These are phyloP conservation scores for Bettongia penicillata DNA, from an alignment of 2,113 vertebrate genomes.

Conservation along the genomic window DNA sequence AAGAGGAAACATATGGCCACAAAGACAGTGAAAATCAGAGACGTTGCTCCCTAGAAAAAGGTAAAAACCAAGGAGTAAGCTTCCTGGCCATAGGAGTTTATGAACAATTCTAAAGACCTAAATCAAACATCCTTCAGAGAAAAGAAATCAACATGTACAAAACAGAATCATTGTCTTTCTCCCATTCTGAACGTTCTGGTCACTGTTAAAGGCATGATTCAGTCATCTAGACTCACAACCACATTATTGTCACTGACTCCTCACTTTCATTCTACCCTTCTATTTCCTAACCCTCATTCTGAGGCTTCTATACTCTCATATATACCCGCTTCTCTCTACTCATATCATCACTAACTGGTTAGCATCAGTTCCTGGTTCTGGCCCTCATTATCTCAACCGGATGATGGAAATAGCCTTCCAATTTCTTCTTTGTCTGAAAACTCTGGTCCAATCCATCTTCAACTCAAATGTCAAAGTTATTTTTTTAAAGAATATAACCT, in stretches of 20 bases:
- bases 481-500: too few relatives aligned
- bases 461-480: too few relatives aligned
- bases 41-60: neutral
- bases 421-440: neutral
- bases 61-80: neutral
- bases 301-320: too few relatives aligned
- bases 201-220: neutral
- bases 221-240: neutral
- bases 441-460: too few relatives aligned
- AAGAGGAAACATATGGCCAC: too few relatives aligned
- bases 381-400: neutral
- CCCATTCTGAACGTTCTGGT: neutral
- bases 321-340: too few relatives aligned
- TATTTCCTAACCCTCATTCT: too few relatives aligned
- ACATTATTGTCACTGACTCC: neutral
- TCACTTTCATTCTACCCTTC: neutral
- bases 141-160: too few relatives aligned
- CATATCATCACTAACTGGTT: neutral
- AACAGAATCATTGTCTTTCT: too few relatives aligned
- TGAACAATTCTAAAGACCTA: too few relatives aligned
- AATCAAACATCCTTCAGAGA: too few relatives aligned
- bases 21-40: neutral
- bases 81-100: neutral
- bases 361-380: neutral
- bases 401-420: neutral